A percentile compares a stretch with the other conserved stretches of the same genome.
These are phyloP conservation scores for Macroramphosus scolopax DNA, from an alignment of 2,797 vertebrate genomes.

Conservation along the genomic window DNA sequence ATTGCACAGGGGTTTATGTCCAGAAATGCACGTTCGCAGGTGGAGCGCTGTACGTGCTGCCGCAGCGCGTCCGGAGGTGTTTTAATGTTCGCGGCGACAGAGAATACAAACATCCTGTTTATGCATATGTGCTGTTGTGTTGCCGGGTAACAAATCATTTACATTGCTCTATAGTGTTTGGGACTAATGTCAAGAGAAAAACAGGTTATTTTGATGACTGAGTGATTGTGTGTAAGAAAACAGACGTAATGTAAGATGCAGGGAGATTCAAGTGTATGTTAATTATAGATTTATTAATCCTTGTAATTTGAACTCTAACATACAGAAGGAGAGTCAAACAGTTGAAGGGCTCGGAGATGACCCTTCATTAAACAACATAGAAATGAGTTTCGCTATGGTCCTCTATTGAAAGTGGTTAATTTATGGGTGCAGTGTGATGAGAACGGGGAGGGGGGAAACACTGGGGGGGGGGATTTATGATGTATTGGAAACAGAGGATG, in stretches of 20 bases:
- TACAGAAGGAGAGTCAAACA: slow-evolving; percentile 35
- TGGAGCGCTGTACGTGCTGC: slow-evolving; percentile 49
- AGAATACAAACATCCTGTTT: too few relatives aligned
- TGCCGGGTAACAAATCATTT: too few relatives aligned
- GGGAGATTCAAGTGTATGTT: too few relatives aligned
- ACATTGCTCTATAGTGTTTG: too few relatives aligned
- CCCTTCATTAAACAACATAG: slow-evolving; percentile 55
- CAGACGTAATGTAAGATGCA: too few relatives aligned
- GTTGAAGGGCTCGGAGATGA: slow-evolving; percentile 26
- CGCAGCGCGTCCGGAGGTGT: slow-evolving; percentile 53
- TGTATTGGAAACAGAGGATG: slow-evolving; percentile 86
- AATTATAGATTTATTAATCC: too few relatives aligned
- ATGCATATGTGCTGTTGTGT: too few relatives aligned
- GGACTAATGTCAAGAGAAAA: too few relatives aligned
- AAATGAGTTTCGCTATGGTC: slow-evolving; percentile 70
- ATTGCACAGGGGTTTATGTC: slow-evolving; percentile 56
- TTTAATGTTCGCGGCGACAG: too few relatives aligned
- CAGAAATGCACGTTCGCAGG: slow-evolving; percentile 64
- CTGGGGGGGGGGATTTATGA: slow-evolving; percentile 77
- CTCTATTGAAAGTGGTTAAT: slow-evolving; percentile 68
- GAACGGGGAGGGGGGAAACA: slow-evolving; percentile 35
- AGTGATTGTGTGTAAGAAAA: too few relatives aligned
- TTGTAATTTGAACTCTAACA: too few relatives aligned
- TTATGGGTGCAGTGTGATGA: slow-evolving; percentile 61
- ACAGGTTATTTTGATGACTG: too few relatives aligned